Base-by-base conservation (phyloP, 35 echinoderm and acorn worm genomes). In the Patiria miniata region DNA sequence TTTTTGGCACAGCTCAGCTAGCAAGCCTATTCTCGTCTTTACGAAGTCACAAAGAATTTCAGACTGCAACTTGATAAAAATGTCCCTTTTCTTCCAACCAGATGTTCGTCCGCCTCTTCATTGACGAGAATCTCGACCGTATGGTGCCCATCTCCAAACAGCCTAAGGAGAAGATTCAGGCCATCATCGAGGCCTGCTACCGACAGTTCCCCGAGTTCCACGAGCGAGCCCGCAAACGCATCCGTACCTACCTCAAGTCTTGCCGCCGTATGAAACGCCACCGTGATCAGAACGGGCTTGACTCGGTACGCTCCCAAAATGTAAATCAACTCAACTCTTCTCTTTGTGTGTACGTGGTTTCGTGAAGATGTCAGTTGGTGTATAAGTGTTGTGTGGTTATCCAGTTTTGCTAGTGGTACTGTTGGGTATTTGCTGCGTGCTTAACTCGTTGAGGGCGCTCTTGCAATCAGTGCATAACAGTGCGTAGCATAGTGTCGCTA, bases 61-160 rank as follows among this genome's bases (percentile, higher is more conserved):
- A 68, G 3, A 68, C 33, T 17, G 18, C 61, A 68, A 6, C 12
- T 12, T 36, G 3, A 28, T 17, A 47, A 12, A 69, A 69, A 39
- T 80, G 7, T 7, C 15, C 15, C 18, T 52, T 37, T 94, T 29
- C 51, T 54, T 18, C 38, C 3, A 51, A 80, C 14, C 83, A 98
- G 95, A 98, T 98, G 95, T 98, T 98, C 73, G 92, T 94, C 30
- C 89, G 95, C 19, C 88, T 98, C 16, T 98, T 98, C 77, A 92
- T 98, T 34, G 95, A 98, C 82, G 95, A 98, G 78, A 98, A 98
- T 52, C 89, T 98, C 9, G 95, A 98, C 79, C 91, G 95, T 37
- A 98, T 98, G 83, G 95, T 98, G 19, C 95, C 95, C 28, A 98
- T 98, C 58, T 98, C 95, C 3, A 98, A 98, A 56, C 95, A 98